Evolutionary conservation across 2,113 vertebrate species (phyloP).

Genomic region (Callorhinus ursinus): DNA sequence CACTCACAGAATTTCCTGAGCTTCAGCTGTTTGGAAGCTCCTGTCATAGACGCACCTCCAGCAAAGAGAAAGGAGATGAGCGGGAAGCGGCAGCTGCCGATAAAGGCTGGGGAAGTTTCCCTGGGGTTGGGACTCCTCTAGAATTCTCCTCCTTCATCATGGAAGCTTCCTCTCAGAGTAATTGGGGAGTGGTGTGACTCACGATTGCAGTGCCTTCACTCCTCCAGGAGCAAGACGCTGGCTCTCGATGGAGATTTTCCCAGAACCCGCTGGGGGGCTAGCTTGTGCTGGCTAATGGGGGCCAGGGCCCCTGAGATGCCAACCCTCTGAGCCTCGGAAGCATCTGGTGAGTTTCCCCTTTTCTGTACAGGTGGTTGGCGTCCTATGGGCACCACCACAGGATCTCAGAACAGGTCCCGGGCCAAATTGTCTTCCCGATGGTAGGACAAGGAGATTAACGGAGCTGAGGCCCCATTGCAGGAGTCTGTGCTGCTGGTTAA

Average conservation of each 20-base stretch:
- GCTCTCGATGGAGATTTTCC: not conserved
- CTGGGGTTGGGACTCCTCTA: slow-evolving; percentile 45
- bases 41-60: not conserved
- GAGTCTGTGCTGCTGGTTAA: not conserved
- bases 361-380: not conserved
- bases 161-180: slow-evolving; percentile 74
- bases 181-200: slow-evolving; percentile 68
- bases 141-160: slow-evolving; percentile 65
- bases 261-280: not conserved
- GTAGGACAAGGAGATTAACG: not conserved
- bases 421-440: not conserved
- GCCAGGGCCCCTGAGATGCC: not conserved
- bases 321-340: not conserved
- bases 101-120: slow-evolving; percentile 32
- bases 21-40: slow-evolving; percentile 52
- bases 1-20: not conserved
- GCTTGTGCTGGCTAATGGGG: not conserved
- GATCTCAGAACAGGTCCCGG: not conserved
- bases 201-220: not conserved
- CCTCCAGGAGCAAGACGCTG: not conserved
- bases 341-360: slow-evolving; percentile 34
- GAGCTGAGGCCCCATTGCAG: not conserved
- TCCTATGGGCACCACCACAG: not conserved
- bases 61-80: slow-evolving; percentile 45
- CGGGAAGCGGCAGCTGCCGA: not conserved